Conservation (phyloP, 2,113 vertebrate genomes). For the Anseranas semipalmata region DNA sequence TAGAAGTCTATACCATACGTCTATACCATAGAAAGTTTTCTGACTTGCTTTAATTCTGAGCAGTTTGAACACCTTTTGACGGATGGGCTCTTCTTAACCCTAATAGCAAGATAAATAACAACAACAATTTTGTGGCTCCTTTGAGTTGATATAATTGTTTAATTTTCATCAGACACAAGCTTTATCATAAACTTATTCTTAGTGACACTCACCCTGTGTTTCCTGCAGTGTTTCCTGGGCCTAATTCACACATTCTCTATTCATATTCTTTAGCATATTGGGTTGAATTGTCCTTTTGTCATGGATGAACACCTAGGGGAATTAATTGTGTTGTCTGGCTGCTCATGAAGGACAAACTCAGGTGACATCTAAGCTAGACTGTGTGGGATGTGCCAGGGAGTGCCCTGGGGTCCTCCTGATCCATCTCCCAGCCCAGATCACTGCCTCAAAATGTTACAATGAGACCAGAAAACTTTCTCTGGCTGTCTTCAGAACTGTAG, state of each 20-base stretch:
- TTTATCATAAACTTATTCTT: not conserved
- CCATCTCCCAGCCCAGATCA: not conserved
- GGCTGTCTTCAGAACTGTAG: not conserved
- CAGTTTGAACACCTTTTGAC: not conserved
- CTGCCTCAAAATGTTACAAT: not conserved
- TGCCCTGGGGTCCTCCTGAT: not conserved
- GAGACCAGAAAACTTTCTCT: not conserved
- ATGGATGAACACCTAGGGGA: not conserved
- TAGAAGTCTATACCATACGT: not conserved
- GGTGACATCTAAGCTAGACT: not conserved
- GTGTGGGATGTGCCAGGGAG: accelerated
- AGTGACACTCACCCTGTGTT: not conserved
- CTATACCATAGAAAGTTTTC: not conserved
- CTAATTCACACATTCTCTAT: not conserved
- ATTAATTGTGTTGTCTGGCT: not conserved
- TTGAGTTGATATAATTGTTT: not conserved
- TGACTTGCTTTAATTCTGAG: not conserved
- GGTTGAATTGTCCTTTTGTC: not conserved
- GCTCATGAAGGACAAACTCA: not conserved
- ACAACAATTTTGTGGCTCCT: not conserved
- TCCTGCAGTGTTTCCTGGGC: not conserved
- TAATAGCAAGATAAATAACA: not conserved
- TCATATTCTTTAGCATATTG: not conserved
- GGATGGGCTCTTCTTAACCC: not conserved
- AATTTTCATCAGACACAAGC: not conserved